These are phyloP conservation scores for Dicranocentrus wangi DNA, from an alignment of 2,888 invertebrate genomes.

Conservation along the genomic window DNA sequence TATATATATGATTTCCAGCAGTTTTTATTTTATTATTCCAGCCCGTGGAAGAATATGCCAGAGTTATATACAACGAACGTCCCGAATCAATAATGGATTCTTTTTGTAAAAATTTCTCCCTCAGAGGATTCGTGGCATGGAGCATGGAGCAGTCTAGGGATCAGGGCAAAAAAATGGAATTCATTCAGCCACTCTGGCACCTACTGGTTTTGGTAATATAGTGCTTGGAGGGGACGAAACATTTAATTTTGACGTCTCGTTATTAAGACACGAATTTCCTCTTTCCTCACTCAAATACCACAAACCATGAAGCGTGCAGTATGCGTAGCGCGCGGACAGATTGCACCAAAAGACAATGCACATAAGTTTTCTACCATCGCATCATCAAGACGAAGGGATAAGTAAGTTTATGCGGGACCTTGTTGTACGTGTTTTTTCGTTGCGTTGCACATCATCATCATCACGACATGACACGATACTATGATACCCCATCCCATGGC, in stretches of 20 bases:
- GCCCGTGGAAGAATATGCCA: too few species aligned
- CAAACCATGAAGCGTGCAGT: constrained; percentile 11
- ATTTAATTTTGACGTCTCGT: constrained; percentile 41
- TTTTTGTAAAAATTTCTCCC: constrained; percentile 23
- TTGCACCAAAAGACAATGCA: too few species aligned
- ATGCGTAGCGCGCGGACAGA: too few species aligned
- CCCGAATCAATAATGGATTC: constrained; percentile 10
- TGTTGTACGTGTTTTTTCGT: neutral
- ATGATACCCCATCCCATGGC: too few species aligned
- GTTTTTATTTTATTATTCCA: too few species aligned
- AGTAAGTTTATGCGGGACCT: too few species aligned
- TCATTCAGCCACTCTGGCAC: constrained; percentile 1
- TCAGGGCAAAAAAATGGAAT: constrained; percentile 20
- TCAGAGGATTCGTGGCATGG: constrained; percentile 21
- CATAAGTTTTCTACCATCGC: too few species aligned
- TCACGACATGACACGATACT: constrained; percentile 7
- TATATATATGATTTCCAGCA: too few species aligned
- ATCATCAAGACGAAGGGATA: too few species aligned
- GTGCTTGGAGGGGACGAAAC: constrained; percentile 33
- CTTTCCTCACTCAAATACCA: constrained; percentile 27
- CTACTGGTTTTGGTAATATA: constrained; percentile 48
- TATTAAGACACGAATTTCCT: constrained; percentile 53
- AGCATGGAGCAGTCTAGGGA: neutral
- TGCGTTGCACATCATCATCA: constrained; percentile 7
- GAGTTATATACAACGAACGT: too few species aligned